Conservation (phyloP, 2,113 vertebrate genomes). For the Orcinus orca region DNA sequence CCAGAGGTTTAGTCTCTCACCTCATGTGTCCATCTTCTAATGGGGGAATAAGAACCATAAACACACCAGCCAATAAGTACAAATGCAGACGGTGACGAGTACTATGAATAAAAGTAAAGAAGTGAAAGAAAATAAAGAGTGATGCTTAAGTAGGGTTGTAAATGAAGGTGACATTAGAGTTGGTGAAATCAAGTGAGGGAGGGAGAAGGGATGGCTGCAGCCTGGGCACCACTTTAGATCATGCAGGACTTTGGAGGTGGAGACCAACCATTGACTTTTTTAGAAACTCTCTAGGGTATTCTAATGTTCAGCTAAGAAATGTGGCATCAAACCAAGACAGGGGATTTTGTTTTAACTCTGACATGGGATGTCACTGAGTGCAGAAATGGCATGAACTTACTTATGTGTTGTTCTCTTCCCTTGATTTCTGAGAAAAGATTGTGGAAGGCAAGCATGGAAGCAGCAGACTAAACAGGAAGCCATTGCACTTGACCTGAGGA, state of each 20-base stretch:
- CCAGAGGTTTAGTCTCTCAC: background rate
- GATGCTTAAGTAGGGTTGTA: rapidly evolving
- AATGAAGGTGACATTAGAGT: rapidly evolving
- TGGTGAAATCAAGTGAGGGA: background rate
- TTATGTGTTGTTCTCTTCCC: background rate
- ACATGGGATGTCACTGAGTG: rapidly evolving
- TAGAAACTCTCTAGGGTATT: background rate
- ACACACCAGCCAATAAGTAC: background rate
- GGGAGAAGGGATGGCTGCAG: rapidly evolving
- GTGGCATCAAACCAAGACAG: background rate
- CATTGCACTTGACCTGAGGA: rapidly evolving
- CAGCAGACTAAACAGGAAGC: background rate
- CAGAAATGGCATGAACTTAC: background rate
- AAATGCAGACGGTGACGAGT: rapidly evolving
- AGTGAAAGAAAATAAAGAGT: background rate
- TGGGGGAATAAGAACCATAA: too few species aligned
- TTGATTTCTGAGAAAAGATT: background rate
- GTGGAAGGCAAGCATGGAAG: background rate
- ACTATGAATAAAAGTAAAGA: background rate
- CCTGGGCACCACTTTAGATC: background rate
- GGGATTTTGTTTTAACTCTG: background rate
- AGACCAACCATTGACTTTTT: rapidly evolving
- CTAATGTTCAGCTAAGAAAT: background rate
- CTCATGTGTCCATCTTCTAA: background rate
- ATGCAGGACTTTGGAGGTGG: too few species aligned